A percentile compares a stretch with the other conserved stretches of the same genome.
These are phyloP conservation scores for Calliphora vicina DNA, from an alignment of 1,140 invertebrate species.

Conservation along the genomic window DNA sequence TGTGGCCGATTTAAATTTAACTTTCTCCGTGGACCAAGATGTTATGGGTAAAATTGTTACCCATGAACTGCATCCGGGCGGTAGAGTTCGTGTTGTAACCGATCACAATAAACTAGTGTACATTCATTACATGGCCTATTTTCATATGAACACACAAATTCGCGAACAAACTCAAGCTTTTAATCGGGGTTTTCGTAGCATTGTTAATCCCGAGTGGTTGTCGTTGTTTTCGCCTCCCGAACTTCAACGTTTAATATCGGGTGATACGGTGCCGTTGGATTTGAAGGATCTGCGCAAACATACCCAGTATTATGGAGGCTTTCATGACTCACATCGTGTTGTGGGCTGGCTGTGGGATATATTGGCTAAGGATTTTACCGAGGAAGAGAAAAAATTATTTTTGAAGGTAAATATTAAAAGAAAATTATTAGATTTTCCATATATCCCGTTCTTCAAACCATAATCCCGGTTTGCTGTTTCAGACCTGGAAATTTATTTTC, in stretches of 20 bases:
- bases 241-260: conserved; percentile 90
- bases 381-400: conserved; percentile 91
- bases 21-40: conserved; percentile 97
- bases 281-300: conserved; percentile 88
- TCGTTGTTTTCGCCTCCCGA: conserved; percentile 96
- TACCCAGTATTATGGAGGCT: conserved; percentile 99
- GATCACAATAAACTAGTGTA: conserved; percentile 91
- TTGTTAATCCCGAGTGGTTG: conserved; percentile 96
- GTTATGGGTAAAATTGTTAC: conserved; percentile 90
- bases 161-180: conserved; percentile 96
- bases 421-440: too few relatives aligned
- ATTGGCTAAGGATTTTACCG: conserved; percentile 92
- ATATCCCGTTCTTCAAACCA: too few relatives aligned
- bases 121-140: conserved; percentile 98
- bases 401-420: conserved; percentile 81
- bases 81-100: conserved; percentile 90
- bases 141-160: conserved; percentile 96
- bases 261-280: conserved; percentile 91
- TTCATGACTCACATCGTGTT: conserved; percentile 97
- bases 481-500: too few relatives aligned
- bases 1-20: conserved; percentile 91
- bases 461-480: too few relatives aligned
- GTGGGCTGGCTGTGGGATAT: conserved; percentile 99
- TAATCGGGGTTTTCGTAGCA: conserved; percentile 93
- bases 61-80: conserved; percentile 92